Base-by-base conservation (phyloP, 2,113 vertebrate genomes). In the Butorides virescens region DNA sequence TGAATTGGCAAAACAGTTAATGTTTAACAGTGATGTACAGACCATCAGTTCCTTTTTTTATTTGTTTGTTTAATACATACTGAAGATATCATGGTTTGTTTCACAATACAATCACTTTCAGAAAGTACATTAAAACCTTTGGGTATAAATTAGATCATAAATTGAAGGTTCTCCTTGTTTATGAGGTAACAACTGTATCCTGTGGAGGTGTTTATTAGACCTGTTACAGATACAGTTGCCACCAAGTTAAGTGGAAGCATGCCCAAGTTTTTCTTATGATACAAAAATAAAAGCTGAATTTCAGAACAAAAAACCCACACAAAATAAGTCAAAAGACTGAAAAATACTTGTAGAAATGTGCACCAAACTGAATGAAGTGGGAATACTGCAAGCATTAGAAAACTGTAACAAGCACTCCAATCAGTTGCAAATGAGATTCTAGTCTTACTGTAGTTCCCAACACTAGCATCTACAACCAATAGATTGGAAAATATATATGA, bases 161-260 rank as follows among this genome's bases (percentile, higher is more conserved):
- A 96, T 58, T 86, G 93, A 93, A 55, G 14, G 62, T 62, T 92
- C 47, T 79, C 83, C 74, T 82, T 96, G 84, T 96, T 97, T 96
- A 97, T 70, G 93, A 96, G 95, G 95, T 96, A 97, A 96, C 92
- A 96, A 94, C 85, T 14, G n/a, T 93, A 95, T 95, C 92, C 93
- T 86, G 87, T 27, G 56, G 93, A 97, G 90, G 95, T 92, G 95
- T 96, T 97, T 97, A 97, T 96, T 96, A 95, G 91, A 84, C 59
- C 50, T 73, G 49, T 91, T 92, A 93, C 82, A 77, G 75, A 91
- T 74, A 93, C 26, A 91, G 75, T 93, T 75, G 23, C 77, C 93
- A 82, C 71, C n/a, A 84, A 86, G 86, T 90, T 95, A 95, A 95
- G 77, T 86, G 47, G 50, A 95, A 95, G 75, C 78, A 86, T 18